Conservation (phyloP, 1,140 invertebrate species). For the Leptestheria dahalacensis region DNA sequence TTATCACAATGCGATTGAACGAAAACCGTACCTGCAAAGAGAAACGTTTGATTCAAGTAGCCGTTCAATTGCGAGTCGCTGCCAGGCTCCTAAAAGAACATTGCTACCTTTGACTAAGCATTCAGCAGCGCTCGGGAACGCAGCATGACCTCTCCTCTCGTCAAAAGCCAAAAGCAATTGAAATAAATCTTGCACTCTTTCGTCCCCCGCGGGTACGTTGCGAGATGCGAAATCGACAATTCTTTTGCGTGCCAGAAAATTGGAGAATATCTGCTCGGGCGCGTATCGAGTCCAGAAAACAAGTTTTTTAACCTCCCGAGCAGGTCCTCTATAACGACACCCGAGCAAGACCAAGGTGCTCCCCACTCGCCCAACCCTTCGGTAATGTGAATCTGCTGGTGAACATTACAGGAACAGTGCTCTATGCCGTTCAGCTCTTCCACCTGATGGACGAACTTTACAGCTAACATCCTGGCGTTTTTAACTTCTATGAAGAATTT, state of each 20-base stretch:
- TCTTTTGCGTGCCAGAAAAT: constrained; percentile 1
- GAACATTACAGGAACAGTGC: constrained; percentile 8
- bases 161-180: neutral
- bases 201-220: neutral
- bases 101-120: neutral
- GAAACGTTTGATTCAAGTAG: neutral
- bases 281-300: constrained; percentile 1
- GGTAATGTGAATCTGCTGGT: neutral
- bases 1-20: neutral
- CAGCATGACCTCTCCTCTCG: neutral
- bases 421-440: constrained; percentile 2
- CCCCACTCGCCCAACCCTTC: constrained; percentile 3
- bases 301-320: neutral
- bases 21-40: neutral
- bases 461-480: neutral
- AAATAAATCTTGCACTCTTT: constrained; percentile 1
- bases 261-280: constrained; percentile 1
- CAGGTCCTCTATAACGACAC: constrained; percentile 1
- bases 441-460: neutral
- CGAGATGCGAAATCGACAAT: neutral
- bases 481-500: constrained; percentile 1
- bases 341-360: constrained; percentile 6
- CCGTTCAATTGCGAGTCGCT: neutral
- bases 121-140: neutral
- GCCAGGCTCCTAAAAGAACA: neutral